Evolutionary conservation across 2,113 vertebrate species (phyloP).

Genomic region (Leucosticte australis): DNA sequence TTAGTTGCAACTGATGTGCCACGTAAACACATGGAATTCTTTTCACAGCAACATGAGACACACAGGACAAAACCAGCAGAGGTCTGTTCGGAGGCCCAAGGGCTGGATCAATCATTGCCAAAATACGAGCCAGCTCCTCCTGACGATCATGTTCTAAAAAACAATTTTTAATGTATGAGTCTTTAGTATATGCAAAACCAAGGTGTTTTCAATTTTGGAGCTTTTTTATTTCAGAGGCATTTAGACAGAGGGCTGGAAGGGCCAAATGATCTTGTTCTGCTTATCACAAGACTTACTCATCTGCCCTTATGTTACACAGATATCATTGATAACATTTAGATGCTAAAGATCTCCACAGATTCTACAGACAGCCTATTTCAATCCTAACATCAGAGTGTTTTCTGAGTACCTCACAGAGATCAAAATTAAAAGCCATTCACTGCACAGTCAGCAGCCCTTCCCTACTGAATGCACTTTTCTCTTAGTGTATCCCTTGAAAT

Average conservation of each 20-base stretch:
- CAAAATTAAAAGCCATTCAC: not conserved
- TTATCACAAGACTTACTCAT: not conserved
- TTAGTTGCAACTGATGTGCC: constrained; percentile 84
- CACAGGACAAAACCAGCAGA: constrained; percentile 87
- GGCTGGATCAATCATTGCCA: constrained; percentile 79
- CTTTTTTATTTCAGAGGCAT: not conserved
- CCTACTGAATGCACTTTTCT: not conserved
- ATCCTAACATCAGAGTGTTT: not conserved
- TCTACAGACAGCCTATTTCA: not conserved
- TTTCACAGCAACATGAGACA: constrained; percentile 70
- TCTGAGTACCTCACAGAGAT: not conserved
- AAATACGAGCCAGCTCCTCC: constrained; percentile 81
- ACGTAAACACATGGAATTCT: constrained; percentile 84
- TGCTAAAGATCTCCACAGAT: not conserved
- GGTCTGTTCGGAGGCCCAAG: constrained; percentile 77
- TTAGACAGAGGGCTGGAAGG: not conserved
- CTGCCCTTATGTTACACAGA: not conserved
- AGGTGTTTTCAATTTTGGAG: fast-evolving
- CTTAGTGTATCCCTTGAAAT: not conserved
- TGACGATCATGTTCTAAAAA: constrained; percentile 73
- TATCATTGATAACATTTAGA: not conserved
- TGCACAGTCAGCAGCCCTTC: not conserved
- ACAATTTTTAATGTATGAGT: not conserved
- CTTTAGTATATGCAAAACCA: not conserved
- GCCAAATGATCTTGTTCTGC: not conserved